A percentile compares a stretch with the other conserved stretches of the same genome.
Evolutionary conservation across 2,888 invertebrate genomes (phyloP).

Genomic region (Andrena bucephala): DNA sequence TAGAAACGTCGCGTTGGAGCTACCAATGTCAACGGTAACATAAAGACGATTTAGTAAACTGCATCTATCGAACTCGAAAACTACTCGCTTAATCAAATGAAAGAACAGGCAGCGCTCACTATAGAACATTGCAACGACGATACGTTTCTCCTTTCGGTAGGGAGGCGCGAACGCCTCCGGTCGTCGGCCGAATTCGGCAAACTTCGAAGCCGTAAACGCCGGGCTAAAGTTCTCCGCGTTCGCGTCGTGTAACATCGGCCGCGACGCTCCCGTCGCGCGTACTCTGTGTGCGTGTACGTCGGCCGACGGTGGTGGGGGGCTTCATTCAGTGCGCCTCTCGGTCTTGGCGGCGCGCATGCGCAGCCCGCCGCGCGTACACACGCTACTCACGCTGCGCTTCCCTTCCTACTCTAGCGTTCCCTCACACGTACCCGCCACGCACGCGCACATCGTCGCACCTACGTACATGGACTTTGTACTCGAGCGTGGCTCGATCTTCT

Average conservation of each 20-base stretch:
- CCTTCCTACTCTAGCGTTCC: constrained; percentile 66
- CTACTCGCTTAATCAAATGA: background rate
- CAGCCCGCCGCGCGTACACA: constrained; percentile 81
- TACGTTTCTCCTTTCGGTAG: background rate
- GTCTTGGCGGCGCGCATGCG: constrained; percentile 78
- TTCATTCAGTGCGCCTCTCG: constrained; percentile 82
- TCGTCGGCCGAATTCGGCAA: background rate
- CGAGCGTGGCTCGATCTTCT: constrained; percentile 9
- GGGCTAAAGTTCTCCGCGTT: constrained; percentile 7
- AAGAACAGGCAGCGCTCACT: too few species aligned
- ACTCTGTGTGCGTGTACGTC: constrained; percentile 62
- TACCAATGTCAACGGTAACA: too few species aligned
- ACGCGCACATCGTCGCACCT: constrained; percentile 38
- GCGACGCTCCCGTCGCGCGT: constrained; percentile 46
- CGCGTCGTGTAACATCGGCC: constrained; percentile 75
- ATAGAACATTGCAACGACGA: background rate
- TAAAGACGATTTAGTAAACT: too few species aligned
- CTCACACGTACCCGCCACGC: constrained; percentile 51
- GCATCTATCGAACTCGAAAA: background rate
- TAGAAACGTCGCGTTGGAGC: too few species aligned
- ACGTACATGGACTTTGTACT: constrained; percentile 62
- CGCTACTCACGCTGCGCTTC: constrained; percentile 82
- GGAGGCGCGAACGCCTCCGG: constrained; percentile 2
- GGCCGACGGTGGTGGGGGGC: constrained; percentile 73
- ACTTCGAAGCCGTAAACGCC: background rate